Base-by-base conservation (phyloP, 2,113 vertebrate genomes). In the Albula glossodonta region DNA sequence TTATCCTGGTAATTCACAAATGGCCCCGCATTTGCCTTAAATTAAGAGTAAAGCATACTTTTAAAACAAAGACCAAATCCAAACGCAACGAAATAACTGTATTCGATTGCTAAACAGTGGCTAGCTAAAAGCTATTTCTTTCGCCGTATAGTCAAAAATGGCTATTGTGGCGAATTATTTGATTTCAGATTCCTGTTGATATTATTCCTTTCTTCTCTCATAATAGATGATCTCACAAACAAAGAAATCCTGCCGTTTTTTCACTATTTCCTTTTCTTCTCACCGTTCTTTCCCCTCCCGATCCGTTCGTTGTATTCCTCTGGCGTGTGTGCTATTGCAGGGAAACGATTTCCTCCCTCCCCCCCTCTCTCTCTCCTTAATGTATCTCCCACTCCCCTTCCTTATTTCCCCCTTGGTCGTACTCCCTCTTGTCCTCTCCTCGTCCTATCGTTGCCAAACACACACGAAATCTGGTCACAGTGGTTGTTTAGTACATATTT, bases 281-380 rank as follows among this genome's bases (percentile, higher is more conserved):
- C 84, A 87, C 90, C 86, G 87, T 91, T 91, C 88, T 90, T 90
- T 70, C 77, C 66, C 82, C 57, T 53, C 53, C 87, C 88, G 57
- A 78, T 88, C 87, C 82, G 81, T 84, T 86, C 93, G 92, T 90
- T 91, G 88, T 87, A 93, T 92, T 95, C 93, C 92, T 89, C 92
- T 91, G 92, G 94, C 93, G 94, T 93, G 93, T 93, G 92, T 90
- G 90, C 92, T 93, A 89, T 91, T 92, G 91, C 95, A 93, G 94
- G 94, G 94, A 94, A 95, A 93, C 89, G 81, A 90, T 92, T 89
- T 91, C 88, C 92, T 86, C 90, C 90, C 89, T 92, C 92, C 92
- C 92, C 87, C 86, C 53, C 83, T 82, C 86, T 51, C 81, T 78
- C 51, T 92, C 86, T 82, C 89, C 31, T 86, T 84, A 83, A 77